Percentiles rank a stretch among this genome's conserved stretches.
Conservation (phyloP, 2,113 vertebrate genomes). For the Halichoerus grypus region DNA sequence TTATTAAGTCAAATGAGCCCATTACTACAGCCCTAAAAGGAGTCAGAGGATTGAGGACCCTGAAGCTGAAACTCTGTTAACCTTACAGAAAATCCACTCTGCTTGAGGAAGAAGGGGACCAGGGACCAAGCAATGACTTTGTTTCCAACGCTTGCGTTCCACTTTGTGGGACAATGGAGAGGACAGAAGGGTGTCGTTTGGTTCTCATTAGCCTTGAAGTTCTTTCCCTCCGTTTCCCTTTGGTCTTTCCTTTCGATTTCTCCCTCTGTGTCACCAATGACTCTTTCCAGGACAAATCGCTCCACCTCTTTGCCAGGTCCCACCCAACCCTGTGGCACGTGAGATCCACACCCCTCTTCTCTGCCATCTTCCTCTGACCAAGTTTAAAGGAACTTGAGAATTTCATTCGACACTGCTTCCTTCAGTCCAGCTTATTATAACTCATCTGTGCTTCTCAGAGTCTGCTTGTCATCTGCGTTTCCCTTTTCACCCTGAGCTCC, state of each 20-base stretch:
- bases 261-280: not conserved
- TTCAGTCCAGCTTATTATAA: not conserved
- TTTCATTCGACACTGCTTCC: not conserved
- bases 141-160: not conserved
- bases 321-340: not conserved
- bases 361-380: not conserved
- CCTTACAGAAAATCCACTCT: not conserved
- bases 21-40: not conserved
- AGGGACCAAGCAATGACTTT: not conserved
- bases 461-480: not conserved
- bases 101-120: not conserved
- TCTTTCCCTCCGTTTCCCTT: not conserved
- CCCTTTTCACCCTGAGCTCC: not conserved
- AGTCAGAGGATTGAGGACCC: not conserved
- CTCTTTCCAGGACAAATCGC: not conserved
- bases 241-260: not conserved
- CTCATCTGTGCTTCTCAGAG: not conserved
- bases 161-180: not conserved
- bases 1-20: not conserved
- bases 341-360: not conserved
- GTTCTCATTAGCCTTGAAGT: not conserved
- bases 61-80: not conserved
- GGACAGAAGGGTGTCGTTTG: not conserved
- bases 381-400: not conserved
- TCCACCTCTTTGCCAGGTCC: not conserved